Percentiles rank a stretch among this genome's conserved stretches.
Evolutionary conservation across 1,140 invertebrate species (phyloP).

Genomic region (Daktulosphaira vitifoliae): DNA sequence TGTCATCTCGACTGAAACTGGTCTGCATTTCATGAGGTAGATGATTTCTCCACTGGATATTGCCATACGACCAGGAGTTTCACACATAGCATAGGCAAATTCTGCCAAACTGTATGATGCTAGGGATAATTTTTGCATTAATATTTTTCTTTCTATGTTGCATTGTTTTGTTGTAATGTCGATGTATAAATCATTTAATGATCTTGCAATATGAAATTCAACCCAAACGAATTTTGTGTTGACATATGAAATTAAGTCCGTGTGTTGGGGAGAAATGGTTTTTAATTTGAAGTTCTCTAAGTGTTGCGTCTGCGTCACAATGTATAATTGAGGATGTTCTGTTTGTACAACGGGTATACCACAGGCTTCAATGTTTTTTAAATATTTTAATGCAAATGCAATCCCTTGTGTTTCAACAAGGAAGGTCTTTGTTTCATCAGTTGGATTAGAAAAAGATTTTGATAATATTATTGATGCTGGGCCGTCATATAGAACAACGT

Average conservation of each 20-base stretch:
- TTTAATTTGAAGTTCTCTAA: not conserved
- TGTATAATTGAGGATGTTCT: not conserved
- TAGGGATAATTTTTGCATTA: slow-evolving; percentile 4
- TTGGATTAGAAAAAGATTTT: too few relatives aligned
- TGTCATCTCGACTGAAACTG: not conserved
- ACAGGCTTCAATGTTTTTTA: not conserved
- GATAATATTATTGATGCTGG: not conserved
- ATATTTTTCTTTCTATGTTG: not conserved
- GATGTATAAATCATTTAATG: not conserved
- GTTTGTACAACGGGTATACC: not conserved
- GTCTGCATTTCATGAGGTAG: not conserved
- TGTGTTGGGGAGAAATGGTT: not conserved
- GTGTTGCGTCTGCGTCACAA: not conserved
- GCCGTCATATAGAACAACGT: slow-evolving; percentile 1
- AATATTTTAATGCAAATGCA: not conserved
- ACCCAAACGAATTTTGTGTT: not conserved
- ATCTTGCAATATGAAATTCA: not conserved
- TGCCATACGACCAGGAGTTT: not conserved
- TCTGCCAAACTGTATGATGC: not conserved
- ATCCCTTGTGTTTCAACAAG: not conserved
- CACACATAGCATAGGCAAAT: not conserved
- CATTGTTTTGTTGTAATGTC: not conserved
- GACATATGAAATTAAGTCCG: not conserved
- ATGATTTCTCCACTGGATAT: not conserved
- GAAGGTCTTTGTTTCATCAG: not conserved